These are phyloP conservation scores for Agapornis canus DNA, from an alignment of 2,797 vertebrate genomes.

Conservation along the genomic window DNA sequence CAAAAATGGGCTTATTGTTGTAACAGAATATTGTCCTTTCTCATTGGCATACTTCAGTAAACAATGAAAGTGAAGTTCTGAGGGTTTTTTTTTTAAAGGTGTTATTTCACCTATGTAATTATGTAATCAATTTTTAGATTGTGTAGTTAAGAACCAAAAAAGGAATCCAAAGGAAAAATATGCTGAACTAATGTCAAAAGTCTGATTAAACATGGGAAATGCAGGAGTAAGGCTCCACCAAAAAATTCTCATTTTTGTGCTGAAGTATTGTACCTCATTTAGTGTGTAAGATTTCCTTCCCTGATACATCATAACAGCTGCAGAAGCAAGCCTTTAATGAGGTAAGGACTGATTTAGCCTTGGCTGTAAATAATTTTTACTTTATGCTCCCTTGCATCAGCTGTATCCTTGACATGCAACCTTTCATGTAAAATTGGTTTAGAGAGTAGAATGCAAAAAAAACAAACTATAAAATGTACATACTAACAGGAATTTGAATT, in stretches of 20 bases:
- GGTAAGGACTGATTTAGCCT: neutral
- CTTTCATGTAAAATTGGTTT: neutral
- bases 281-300: neutral
- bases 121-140: neutral
- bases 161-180: neutral
- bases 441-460: neutral
- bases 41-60: neutral
- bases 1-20: rapidly evolving
- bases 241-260: neutral
- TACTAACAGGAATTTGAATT: neutral
- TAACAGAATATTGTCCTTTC: neutral
- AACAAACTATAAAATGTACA: neutral
- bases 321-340: neutral
- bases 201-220: neutral
- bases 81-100: neutral
- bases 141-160: neutral
- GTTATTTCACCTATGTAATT: slow-evolving; percentile 15
- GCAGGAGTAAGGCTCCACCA: neutral
- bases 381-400: neutral
- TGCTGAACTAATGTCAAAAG: neutral
- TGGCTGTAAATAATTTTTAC: neutral
- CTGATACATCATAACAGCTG: neutral
- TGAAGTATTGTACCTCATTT: neutral
- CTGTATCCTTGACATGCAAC: neutral
- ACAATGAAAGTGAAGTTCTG: neutral